Evolutionary conservation across 2,113 vertebrate genomes (phyloP), one percentile per base, ranked within the genome.

Genomic region (Cavia aperea): DNA sequence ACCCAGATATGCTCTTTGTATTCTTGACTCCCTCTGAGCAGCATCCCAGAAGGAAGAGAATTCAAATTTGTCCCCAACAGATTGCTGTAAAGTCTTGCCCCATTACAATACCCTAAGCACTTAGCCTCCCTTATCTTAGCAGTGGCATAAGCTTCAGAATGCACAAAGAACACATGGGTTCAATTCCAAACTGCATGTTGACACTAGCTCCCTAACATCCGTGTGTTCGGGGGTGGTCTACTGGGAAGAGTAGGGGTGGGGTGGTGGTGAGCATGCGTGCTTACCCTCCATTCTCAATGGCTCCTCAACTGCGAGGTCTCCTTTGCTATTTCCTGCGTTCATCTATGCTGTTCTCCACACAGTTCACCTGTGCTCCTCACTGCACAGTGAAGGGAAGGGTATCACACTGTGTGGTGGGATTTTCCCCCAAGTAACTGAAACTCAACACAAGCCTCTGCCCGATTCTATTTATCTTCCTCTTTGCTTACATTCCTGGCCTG

Each of bases 1-100:
- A 56, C 65, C 86, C 95, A 94, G 93, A 94, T 93, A 94, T 94
- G 95, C 94, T 96, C 72, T 96, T 93, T 95, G 92, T 63, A 84
- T 81, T 85, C 84, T 92, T 95, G 87, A 66, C 87, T 81, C 46
- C 39, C 87, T 93, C 86, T 46, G 0, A 92, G 78, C 31, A 86
- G 7, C 87, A 82, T 31, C 77, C 36, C 56, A 89, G 65, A 94
- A 16, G 86, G 81, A 92, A 66, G 46, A 84, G n/a, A 79, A 87
- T 72, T 92, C 77, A 84, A 91, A 89, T n/a, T 73, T 81, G 8
- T 51, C 81, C 63, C 92, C 84, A 91, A 86, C 1, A 91, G 49
- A 84, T 31, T 92, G 60, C 46, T 51, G 83, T 96, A 86, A 95
- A 89, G 58, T 72, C 81, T 82, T 58, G 7, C 51, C 78, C 73